Evolutionary conservation across 2,113 vertebrate genomes (phyloP).

Genomic region (Sinocyclocheilus maitianheensis): DNA sequence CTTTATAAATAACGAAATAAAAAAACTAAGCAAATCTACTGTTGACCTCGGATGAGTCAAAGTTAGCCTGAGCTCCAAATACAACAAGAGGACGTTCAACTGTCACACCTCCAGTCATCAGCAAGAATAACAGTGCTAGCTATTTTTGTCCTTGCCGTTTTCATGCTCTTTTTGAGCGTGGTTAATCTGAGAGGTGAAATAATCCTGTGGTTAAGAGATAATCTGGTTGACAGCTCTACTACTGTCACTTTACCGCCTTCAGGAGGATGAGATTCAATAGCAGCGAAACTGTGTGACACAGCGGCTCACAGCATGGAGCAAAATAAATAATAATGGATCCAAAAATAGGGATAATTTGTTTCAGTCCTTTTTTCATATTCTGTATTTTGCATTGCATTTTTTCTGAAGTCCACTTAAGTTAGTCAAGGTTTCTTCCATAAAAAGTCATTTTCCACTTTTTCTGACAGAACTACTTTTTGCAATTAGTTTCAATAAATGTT

Average conservation of each 20-base stretch:
- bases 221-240: constrained; percentile 68
- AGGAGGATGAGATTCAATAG: constrained; percentile 35
- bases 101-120: constrained; percentile 32
- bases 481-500: not conserved
- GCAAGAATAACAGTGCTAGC: constrained; percentile 37
- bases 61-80: constrained; percentile 24
- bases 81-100: not conserved
- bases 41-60: constrained; percentile 20
- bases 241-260: constrained; percentile 60
- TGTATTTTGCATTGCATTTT: not conserved
- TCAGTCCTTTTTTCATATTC: not conserved
- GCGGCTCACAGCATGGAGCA: not conserved
- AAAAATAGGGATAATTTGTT: not conserved
- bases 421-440: not conserved
- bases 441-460: not conserved
- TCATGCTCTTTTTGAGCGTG: constrained; percentile 54
- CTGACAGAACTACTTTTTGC: not conserved
- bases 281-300: not conserved
- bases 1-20: not conserved
- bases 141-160: constrained; percentile 58
- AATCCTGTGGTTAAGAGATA: constrained; percentile 68
- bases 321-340: not conserved
- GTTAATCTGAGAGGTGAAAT: constrained; percentile 69
- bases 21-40: not conserved
- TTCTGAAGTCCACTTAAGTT: not conserved